Base-by-base conservation (phyloP, 2,113 vertebrate genomes). In the Andinoacara biseriatus region DNA sequence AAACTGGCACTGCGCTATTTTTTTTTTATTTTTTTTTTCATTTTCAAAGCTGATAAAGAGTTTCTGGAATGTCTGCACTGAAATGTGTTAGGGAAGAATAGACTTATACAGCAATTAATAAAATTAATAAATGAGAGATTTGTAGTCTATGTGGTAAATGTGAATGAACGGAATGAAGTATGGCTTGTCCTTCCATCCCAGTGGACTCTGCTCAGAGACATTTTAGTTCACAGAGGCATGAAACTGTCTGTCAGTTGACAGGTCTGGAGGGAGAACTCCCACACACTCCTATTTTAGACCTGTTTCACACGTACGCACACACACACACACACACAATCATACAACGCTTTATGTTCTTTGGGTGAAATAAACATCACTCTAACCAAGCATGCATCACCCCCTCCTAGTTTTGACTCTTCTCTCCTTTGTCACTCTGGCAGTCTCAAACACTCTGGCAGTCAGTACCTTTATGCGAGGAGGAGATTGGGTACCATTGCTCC, bases 221-320 rank as follows among this genome's bases (percentile, higher is more conserved):
- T 76, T 86, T 89, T 35, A 78, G 85, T 61, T 83, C 81, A 86
- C 60, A 74, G 78, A 92, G 63, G 78, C 90, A 84, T 91, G 83
- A 87, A 86, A 84, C 80, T 87, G 86, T 86, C 81, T 86, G 81
- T 82, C 74, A 86, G 81, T 67, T 87, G 84, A 86, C 69, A 83
- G 67, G 60, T 87, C 87, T 84, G 38, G 29, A 78, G 75, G 78
- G 80, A 91, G 52, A 80, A 87, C 83, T 86, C 91, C 87, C 86
- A 89, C 86, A 18, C 86, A 54, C 29, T 89, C 87, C 77, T 18
- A 15, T 89, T 92, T 91, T 87, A 90, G 86, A 91, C 72, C 78
- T n/a, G 61, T 62, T 58, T 59, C 75, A 58, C 5, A 22, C 29
- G 3, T 14, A 7, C 10, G 18, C 5, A 22, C 24, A 3, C n/a